phyloP scores from a whole-genome alignment of 2,888 invertebrate species.

The Branchinecta sandiegonensis region DNA sequence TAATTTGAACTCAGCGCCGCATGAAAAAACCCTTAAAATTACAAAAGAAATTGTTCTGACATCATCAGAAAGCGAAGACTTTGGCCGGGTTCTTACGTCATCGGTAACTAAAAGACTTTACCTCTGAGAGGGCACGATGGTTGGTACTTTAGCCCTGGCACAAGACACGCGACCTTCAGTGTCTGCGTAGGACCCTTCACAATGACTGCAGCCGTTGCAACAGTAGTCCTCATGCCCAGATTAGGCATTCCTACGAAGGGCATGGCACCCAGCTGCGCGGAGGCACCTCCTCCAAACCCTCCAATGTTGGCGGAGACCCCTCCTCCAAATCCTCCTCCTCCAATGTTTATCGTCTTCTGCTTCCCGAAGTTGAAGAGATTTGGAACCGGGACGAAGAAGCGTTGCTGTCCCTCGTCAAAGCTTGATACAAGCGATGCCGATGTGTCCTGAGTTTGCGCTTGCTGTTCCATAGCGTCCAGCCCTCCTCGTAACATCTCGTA shows the following conservation, averaged over 20 bases:
- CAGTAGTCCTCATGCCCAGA: not conserved
- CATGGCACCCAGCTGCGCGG: not conserved
- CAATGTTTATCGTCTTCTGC: not conserved
- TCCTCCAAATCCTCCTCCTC: not conserved
- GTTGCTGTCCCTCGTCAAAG: not conserved
- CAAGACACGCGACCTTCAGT: not conserved
- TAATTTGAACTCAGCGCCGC: too few species aligned
- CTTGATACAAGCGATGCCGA: slow-evolving; percentile 7
- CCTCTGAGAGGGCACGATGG: not conserved
- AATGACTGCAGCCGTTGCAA: not conserved
- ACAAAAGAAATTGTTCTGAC: too few species aligned
- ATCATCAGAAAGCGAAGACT: too few species aligned
- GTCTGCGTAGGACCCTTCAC: slow-evolving; percentile 1
- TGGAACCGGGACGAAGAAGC: not conserved
- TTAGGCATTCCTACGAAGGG: not conserved
- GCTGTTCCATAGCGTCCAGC: not conserved
- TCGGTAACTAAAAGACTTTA: not conserved
- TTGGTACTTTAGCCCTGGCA: not conserved
- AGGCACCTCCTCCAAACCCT: not conserved
- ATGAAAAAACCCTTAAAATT: too few species aligned
- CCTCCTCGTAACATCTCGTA: not conserved
- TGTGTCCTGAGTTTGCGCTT: not conserved
- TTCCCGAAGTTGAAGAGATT: not conserved
- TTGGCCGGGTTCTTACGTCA: not conserved
- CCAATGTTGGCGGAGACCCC: too few species aligned